These are phyloP conservation scores for Cotesia chilonis DNA, from an alignment of 1,140 invertebrate species.

Conservation along the genomic window DNA sequence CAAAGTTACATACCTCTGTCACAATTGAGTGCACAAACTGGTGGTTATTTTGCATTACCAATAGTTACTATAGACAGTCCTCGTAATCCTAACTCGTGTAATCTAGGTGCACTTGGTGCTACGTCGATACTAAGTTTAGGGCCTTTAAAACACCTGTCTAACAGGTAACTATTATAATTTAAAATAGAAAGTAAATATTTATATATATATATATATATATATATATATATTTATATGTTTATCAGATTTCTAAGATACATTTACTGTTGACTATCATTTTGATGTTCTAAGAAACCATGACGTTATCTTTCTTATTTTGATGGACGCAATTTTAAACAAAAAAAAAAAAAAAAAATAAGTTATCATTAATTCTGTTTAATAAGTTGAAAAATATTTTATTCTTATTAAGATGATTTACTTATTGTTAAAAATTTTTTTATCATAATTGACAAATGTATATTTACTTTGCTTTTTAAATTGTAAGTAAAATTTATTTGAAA, in stretches of 20 bases:
- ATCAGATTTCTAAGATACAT: background rate
- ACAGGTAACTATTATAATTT: conserved; percentile 59
- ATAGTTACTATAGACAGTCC: conserved; percentile 75
- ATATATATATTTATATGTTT: conserved; percentile 17
- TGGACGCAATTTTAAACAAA: too few species aligned
- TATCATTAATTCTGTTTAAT: too few species aligned
- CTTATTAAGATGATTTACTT: too few species aligned
- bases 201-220: conserved; percentile 4
- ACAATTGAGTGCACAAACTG: conserved; percentile 69
- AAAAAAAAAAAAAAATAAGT: too few species aligned
- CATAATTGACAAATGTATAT: too few species aligned
- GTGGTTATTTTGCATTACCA: conserved; percentile 75
- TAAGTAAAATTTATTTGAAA: too few species aligned
- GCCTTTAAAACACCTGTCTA: conserved; percentile 72
- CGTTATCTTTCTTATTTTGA: too few species aligned
- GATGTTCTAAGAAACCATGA: background rate
- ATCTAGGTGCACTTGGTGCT: conserved; percentile 72
- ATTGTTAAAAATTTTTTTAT: too few species aligned
- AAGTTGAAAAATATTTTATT: too few species aligned
- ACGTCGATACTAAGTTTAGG: conserved; percentile 75
- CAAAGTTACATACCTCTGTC: conserved; percentile 78
- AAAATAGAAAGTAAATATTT: conserved; percentile 3
- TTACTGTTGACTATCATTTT: background rate
- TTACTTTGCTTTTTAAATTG: too few species aligned
- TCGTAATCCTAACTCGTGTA: conserved; percentile 69